Evolutionary conservation across 1,140 invertebrate species (phyloP), one percentile per base, ranked within the genome.

Genomic region (Scylla paramamosain): DNA sequence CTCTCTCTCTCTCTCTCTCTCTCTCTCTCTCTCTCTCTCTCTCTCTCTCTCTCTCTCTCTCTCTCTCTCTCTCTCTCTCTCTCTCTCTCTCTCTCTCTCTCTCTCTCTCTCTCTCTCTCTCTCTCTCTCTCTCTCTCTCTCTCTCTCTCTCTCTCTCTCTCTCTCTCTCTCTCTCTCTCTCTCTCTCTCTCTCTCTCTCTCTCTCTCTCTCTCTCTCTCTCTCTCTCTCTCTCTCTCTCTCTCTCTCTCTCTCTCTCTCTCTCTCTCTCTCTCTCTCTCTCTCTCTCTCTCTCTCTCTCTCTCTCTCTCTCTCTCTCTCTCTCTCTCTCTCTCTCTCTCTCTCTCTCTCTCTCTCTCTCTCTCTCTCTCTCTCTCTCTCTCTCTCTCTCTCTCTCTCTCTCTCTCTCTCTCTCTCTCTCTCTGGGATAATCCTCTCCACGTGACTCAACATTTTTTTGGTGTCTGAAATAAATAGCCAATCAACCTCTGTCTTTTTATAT

Each of bases 41-140:
- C 20, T 16, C 67, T 7, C 20, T 77, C n/a, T 77, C n/a, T n/a
- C n/a, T n/a, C 20, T n/a, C 12, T 77, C 6, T n/a, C 20, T 20
- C 52, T 77, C 20, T 77, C 25, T 77, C 67, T n/a, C 67, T n/a
- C 67, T 77, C 67, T n/a, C 67, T n/a, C 67, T 77, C n/a, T n/a
- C 67, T 77, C n/a, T 77, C 67, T 77, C n/a, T 77, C n/a, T 77
- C n/a, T 77, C 67, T 77, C n/a, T 77, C n/a, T 77, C n/a, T 77
- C 20, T 7, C 14, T 16, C 67, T 7, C 20, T 77, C n/a, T 77
- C n/a, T n/a, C n/a, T n/a, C 20, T n/a, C 12, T 77, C 6, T n/a
- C 20, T 20, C 52, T 77, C 20, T 77, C 25, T 77, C 67, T n/a
- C 67, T n/a, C 67, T 77, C 67, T n/a, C 67, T n/a, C 67, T 77